A percentile compares a stretch with the other conserved stretches of the same genome.
Conservation (phyloP, 2,113 vertebrate species). For the Oreochromis niloticus region DNA sequence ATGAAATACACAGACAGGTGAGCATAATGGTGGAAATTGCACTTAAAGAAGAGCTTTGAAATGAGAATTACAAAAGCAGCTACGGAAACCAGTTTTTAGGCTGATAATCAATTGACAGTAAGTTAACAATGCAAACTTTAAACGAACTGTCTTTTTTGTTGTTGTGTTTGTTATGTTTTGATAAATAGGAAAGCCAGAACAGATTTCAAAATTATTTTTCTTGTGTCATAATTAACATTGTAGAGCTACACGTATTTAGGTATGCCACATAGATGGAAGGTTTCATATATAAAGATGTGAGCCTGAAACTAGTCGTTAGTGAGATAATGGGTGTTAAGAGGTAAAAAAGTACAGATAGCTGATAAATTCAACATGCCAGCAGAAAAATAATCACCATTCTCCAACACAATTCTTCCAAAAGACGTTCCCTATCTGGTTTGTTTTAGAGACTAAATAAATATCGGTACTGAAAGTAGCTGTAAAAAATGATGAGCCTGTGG, state of each 20-base stretch:
- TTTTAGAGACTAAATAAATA: neutral
- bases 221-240: neutral
- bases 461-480: neutral
- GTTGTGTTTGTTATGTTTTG: neutral
- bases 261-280: neutral
- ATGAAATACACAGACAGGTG: neutral
- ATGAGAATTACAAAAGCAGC: neutral
- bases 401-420: neutral
- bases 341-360: neutral
- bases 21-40: neutral
- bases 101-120: neutral
- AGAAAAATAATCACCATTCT: neutral
- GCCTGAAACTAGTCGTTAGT: neutral
- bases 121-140: neutral
- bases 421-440: neutral
- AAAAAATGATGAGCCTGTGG: neutral
- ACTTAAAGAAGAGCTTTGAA: neutral
- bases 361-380: neutral
- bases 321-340: neutral
- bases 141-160: rapidly evolving
- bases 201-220: neutral
- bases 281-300: neutral
- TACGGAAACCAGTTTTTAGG: neutral
- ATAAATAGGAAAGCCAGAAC: neutral
- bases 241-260: neutral